Percentiles rank a stretch among this genome's conserved stretches.
Evolutionary conservation across 2,113 vertebrate genomes (phyloP).

Genomic region (Ellobius talpinus): DNA sequence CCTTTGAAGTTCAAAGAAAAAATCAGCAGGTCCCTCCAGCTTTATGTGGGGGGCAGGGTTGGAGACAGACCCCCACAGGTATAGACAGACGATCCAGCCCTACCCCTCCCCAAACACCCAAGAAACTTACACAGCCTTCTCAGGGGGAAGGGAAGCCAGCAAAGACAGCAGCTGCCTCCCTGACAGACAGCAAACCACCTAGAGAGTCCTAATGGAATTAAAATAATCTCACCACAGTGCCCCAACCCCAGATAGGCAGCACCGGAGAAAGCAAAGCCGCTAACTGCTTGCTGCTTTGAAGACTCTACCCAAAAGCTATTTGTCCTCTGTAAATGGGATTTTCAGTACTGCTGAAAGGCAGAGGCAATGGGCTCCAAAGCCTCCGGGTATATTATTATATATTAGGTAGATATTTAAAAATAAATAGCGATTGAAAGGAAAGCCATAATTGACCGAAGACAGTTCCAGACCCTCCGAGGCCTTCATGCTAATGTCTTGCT

Average conservation of each 20-base stretch:
- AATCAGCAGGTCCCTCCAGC: background rate
- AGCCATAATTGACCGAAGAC: background rate
- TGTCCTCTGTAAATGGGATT: constrained; percentile 74
- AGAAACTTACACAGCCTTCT: background rate
- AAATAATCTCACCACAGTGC: constrained; percentile 67
- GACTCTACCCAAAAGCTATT: constrained; percentile 76
- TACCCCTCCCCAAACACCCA: background rate
- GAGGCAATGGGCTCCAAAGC: background rate
- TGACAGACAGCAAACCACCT: background rate
- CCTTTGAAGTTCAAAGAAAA: constrained; percentile 60
- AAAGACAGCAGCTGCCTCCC: constrained; percentile 25
- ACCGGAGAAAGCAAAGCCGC: background rate
- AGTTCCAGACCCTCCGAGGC: constrained; percentile 57
- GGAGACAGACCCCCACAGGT: background rate
- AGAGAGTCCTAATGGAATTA: constrained; percentile 70
- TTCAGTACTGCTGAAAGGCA: constrained; percentile 66
- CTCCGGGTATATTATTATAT: constrained; percentile 58
- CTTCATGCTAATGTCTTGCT: constrained; percentile 66
- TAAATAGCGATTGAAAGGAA: constrained; percentile 68
- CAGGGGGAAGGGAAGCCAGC: background rate
- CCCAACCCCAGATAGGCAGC: constrained; percentile 24
- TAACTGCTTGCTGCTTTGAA: constrained; percentile 71
- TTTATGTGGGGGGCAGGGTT: too few species aligned
- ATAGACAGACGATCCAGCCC: too few species aligned
- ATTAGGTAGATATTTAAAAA: constrained; percentile 73